Base-by-base conservation (phyloP, 2,888 invertebrate genomes). In the Cremastinae sp. region DNA sequence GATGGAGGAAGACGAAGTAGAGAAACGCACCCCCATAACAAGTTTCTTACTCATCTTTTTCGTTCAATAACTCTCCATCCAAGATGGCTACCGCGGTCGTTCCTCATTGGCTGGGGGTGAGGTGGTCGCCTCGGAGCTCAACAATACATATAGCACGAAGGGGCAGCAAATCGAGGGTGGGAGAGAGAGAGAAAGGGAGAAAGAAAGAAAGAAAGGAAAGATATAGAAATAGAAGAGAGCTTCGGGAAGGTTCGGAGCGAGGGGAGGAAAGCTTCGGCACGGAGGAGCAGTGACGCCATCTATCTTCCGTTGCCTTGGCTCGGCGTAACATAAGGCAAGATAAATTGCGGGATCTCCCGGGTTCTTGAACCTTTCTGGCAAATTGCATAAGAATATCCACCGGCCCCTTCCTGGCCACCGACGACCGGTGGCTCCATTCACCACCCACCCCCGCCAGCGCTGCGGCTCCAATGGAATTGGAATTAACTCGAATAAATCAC, bases 31-130 rank as follows among this genome's bases (percentile, higher is more conserved):
- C 89, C 89, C 86, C 87, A 86, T 89, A 89, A 88, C 89, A 90
- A 89, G 89, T 90, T 89, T 89, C 89, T 90, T 90, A 89, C 90
- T 90, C 90, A 90, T 90, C 90, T 90, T 90, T 89, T 89, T 90
- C 90, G 90, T 90, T 90, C 90, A 90, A 90, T 90, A 90, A 90
- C 89, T 89, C 89, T 89, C 89, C 89, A 90, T 88, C 90, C 90
- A 90, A 90, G 89, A 90, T 90, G 90, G 90, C 90, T 89, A 90
- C 89, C 89, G 85, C 88, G 87, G 89, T 89, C 90, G 90, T 90
- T 85, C 87, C 90, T 90, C 89, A 90, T 90, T 90, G 90, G 90
- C 88, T 88, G 82, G 88, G 88, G 89, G 88, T 79, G 83, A 89
- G 89, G 88, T 89, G 88, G 88, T 86, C 89, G 88, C 84, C 75